These are phyloP conservation scores for Eulacestoma nigropectus DNA, from an alignment of 2,113 vertebrate species.

Conservation along the genomic window DNA sequence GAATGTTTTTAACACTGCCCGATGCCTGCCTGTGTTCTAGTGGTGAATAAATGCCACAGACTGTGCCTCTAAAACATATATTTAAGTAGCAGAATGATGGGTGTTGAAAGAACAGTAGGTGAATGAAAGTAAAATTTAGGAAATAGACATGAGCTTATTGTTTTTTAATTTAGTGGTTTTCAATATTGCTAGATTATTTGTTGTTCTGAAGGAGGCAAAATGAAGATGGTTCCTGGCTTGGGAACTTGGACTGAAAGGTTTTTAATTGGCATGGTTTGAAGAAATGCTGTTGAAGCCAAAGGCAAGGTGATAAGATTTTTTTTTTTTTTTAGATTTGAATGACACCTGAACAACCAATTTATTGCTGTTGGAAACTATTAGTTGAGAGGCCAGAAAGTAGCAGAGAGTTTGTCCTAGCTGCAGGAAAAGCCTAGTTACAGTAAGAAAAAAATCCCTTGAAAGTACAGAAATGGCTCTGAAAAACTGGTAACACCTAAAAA, in stretches of 20 bases:
- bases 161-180: background rate
- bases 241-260: background rate
- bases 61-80: background rate
- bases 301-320: background rate
- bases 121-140: background rate
- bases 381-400: background rate
- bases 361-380: background rate
- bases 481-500: background rate
- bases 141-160: background rate
- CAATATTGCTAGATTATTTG: background rate
- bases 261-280: background rate
- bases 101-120: background rate
- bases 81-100: background rate
- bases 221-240: background rate
- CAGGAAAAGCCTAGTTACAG: background rate
- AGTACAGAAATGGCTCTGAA: background rate
- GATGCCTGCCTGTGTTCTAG: background rate
- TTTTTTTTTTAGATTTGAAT: background rate
- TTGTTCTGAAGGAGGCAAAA: background rate
- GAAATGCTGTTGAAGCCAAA: background rate
- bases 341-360: background rate
- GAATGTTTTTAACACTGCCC: background rate
- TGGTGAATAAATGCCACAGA: background rate
- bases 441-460: background rate
- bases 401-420: background rate